Conservation (phyloP, 2,888 invertebrate genomes). For the Drosophila robusta region DNA sequence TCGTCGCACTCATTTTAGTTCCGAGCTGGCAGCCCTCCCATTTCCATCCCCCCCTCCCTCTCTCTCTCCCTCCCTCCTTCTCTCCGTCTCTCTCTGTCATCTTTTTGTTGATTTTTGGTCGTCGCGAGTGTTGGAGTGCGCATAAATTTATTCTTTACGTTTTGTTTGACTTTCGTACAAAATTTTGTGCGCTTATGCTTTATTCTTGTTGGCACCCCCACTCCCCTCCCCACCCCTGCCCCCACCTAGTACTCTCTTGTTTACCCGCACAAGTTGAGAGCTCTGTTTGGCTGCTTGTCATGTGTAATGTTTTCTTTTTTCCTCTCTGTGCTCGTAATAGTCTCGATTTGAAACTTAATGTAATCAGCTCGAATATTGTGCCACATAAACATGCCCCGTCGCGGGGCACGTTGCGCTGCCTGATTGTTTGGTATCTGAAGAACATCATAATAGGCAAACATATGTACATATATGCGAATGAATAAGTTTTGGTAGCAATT, state of each 20-base stretch:
- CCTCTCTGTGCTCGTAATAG: slow-evolving; percentile 31
- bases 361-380: slow-evolving; percentile 51
- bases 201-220: slow-evolving; percentile 25
- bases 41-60: neutral
- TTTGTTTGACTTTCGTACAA: slow-evolving; percentile 70
- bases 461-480: slow-evolving; percentile 29
- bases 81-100: slow-evolving; percentile 18
- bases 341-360: slow-evolving; percentile 45
- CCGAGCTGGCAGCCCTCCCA: slow-evolving; percentile 20
- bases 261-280: slow-evolving; percentile 21
- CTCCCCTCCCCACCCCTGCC: neutral
- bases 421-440: slow-evolving; percentile 31
- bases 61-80: neutral
- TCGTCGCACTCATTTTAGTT: slow-evolving; percentile 43
- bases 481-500: slow-evolving; percentile 18
- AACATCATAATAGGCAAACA: slow-evolving; percentile 42
- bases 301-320: neutral
- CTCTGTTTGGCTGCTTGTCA: slow-evolving; percentile 19
- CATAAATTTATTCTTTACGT: slow-evolving; percentile 74
- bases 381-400: slow-evolving; percentile 26
- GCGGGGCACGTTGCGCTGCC: slow-evolving; percentile 1
- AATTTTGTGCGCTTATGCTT: slow-evolving; percentile 39
- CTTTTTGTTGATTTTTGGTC: slow-evolving; percentile 64
- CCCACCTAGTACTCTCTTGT: slow-evolving; percentile 5
- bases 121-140: slow-evolving; percentile 61